Evolutionary conservation across 2,113 vertebrate genomes (phyloP), one percentile per base, ranked within the genome.

Genomic region (Grallaria varia): DNA sequence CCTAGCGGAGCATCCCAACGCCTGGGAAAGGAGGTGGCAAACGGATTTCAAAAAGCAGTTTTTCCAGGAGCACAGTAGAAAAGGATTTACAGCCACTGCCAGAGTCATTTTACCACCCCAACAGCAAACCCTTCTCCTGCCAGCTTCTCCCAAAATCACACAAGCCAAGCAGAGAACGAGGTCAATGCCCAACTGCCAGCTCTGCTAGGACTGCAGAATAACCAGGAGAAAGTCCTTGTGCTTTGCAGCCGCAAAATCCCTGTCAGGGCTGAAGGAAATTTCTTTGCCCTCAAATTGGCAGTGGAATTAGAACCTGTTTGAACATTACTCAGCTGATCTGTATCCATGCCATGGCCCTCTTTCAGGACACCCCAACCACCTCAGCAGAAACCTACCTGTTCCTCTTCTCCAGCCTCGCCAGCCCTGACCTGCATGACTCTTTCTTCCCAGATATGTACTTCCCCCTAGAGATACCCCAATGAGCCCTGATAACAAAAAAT

Each of bases 381-480:
- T 47, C 44, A 28, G 19, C 0, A 0, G 63, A 77, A 91, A 89
- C 10, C 35, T 28, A 39, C 42, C 39, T 17, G 8, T 44, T 59
- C 10, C 33, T 69, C 33, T 39, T 14, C 53, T 71, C 16, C 52
- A 37, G 37, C 33, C 33, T 52, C 0, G 0, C 18, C 44, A 81
- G 50, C 30, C 45, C 23, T n/a, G 55, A 40, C 13, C 16, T 8
- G 4, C 12, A 44, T 1, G 4, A 19, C 21, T 12, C 20, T 15
- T 47, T 62, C 30, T 19, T 84, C 58, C 37, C 30, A 47, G 27
- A 55, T 0, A 0, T 33, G 19, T 15, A 19, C 3, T 33, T 6
- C 5, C 14, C 8, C 40, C 8, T 6, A 30, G 19, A 13, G 10
- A 4, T 30, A 68, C 12, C 47, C 39, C 0, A 0, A 47, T 4